Percentiles rank a stretch among this genome's conserved stretches.
Conservation (phyloP, 2,888 invertebrate genomes). For the Hirtodrosophila duncani region DNA sequence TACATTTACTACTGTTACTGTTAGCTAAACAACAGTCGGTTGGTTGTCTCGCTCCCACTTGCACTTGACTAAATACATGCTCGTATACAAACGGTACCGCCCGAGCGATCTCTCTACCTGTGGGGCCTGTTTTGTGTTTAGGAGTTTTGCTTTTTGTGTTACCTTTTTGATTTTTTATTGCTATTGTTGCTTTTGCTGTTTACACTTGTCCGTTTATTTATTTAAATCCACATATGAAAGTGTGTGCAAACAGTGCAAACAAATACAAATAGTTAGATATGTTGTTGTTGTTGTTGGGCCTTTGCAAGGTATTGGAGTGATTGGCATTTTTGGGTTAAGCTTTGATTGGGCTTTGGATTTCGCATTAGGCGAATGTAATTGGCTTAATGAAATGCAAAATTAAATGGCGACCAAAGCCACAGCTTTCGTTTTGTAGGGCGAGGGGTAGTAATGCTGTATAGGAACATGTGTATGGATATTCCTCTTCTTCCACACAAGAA, state of each 20-base stretch:
- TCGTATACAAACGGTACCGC: no score
- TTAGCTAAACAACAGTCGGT: no score
- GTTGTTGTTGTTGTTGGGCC: conserved; percentile 10
- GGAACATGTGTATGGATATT: conserved; percentile 3
- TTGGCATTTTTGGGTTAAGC: conserved; percentile 45
- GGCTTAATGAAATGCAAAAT: conserved; percentile 26
- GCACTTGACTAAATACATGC: no score
- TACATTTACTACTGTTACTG: no score
- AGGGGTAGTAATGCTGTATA: not conserved
- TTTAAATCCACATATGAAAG: no score
- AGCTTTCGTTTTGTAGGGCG: no score
- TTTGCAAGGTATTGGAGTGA: conserved; percentile 17
- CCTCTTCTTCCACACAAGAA: conserved; percentile 31
- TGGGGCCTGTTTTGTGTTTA: no score
- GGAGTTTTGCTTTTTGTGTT: no score
- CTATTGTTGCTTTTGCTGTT: conserved; percentile 11
- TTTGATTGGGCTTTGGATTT: conserved; percentile 16
- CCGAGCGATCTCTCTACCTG: no score
- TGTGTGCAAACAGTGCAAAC: no score
- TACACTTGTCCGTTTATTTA: conserved; percentile 27
- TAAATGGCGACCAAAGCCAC: conserved; percentile 20
- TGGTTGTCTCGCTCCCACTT: no score
- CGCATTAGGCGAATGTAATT: conserved; percentile 16
- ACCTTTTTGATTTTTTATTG: no score
- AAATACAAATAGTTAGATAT: conserved; percentile 24